Evolutionary conservation across 2,888 invertebrate species (phyloP), one percentile per base, ranked within the genome.

Genomic region (Acronicta leporina): DNA sequence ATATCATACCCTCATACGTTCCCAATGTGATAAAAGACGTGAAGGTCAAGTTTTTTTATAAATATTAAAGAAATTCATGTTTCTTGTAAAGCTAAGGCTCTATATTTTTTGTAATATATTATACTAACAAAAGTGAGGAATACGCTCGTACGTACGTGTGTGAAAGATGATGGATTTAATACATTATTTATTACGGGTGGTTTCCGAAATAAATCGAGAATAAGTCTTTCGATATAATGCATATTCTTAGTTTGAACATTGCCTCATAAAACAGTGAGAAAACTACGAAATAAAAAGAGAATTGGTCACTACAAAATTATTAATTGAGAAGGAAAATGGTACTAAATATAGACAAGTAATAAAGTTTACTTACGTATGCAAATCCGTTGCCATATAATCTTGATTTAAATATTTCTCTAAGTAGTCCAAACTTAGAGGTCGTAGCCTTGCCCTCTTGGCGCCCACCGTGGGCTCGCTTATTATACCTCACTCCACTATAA

Each of bases 401-500:
- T 62, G 54, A 65, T 67, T 73, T 68, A 51, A 59, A 69, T 68
- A 70, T 68, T 77, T 75, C 73, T 68, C 50, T 62, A 68, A 57
- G 58, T 59, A 74, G 72, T 61, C 53, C 41, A 48, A 63, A 64
- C 51, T 46, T 50, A 75, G 80, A 86, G 88, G 86, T 85, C 86
- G 66, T 68, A 85, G 83, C 88, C 89, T 87, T 85, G 87, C 76
- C 82, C 84, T 80, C 77, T 82, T 85, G 85, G 85, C 87, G 80
- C 82, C 83, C 83, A 81, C 68, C 81, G 75, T 72, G 81, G 74
- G 62, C 75, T 63, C 44, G 60, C 74, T 65, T 67, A 63, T 66
- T 65, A 60, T 72, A 58, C 74, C 73, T 69, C 73, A 61, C 69
- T 63, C 66, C 75, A 62, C 63, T 20, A 11, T 56, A 65, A 65